phyloP scores from a whole-genome alignment of 2,797 vertebrate species.

The Melanogrammus aeglefinus region DNA sequence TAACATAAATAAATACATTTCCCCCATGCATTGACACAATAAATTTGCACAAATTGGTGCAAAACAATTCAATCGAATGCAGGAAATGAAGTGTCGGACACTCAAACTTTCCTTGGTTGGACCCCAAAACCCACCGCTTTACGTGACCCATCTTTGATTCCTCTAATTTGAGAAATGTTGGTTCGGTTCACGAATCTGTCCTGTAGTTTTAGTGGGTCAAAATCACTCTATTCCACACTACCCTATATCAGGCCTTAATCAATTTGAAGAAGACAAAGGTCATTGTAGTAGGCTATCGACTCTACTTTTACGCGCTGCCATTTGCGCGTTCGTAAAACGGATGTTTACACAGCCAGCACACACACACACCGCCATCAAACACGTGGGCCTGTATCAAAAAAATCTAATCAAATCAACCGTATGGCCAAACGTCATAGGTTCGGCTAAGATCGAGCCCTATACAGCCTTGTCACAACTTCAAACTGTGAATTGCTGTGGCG shows the following conservation, averaged over 20 bases:
- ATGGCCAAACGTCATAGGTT: neutral
- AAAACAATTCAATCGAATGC: too few species aligned
- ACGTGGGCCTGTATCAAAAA: neutral
- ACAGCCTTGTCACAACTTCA: neutral
- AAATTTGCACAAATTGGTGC: too few species aligned
- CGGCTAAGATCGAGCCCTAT: constrained; percentile 16
- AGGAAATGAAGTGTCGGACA: too few species aligned
- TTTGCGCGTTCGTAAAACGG: neutral
- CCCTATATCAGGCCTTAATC: neutral
- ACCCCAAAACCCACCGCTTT: too few species aligned
- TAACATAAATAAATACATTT: too few species aligned
- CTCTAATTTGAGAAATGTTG: neutral
- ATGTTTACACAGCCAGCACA: neutral
- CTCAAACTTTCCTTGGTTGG: too few species aligned
- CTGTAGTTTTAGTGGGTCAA: neutral
- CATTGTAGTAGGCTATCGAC: neutral
- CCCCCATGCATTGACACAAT: too few species aligned
- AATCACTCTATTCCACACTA: neutral
- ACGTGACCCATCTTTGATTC: neutral
- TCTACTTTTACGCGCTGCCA: neutral
- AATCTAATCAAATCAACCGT: neutral
- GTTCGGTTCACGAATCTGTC: neutral
- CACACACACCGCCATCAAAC: neutral
- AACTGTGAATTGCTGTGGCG: constrained; percentile 21
- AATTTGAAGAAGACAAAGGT: neutral